Conservation (phyloP, 2,113 vertebrate genomes). For the Ginglymostoma cirratum region DNA sequence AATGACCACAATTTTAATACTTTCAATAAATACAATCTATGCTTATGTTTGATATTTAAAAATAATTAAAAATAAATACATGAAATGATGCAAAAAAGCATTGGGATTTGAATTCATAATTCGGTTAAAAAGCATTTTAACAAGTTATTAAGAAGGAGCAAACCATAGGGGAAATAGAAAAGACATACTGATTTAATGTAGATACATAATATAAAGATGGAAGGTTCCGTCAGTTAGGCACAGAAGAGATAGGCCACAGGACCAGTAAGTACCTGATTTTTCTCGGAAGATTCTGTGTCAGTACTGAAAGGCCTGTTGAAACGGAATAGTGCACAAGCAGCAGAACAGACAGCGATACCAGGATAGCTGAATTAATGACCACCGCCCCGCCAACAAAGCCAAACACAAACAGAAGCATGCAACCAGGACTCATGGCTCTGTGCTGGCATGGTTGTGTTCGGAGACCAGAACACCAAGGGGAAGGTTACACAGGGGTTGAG, state of each 20-base stretch:
- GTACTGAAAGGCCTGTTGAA: slow-evolving; percentile 78
- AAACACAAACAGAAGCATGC: slow-evolving; percentile 99
- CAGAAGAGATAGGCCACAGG: slow-evolving; percentile 46
- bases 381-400: slow-evolving; percentile 97
- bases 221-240: not conserved
- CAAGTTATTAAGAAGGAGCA: not conserved
- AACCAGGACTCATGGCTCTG: slow-evolving; percentile 95
- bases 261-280: slow-evolving; percentile 90
- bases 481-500: slow-evolving; percentile 52
- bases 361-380: slow-evolving; percentile 95
- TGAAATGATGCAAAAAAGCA: not conserved
- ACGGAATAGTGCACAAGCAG: slow-evolving; percentile 97
- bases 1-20: not conserved
- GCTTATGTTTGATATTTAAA: not conserved
- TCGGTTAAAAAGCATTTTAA: slow-evolving; percentile 26
- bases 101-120: not conserved
- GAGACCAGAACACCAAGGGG: slow-evolving; percentile 46
- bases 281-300: slow-evolving; percentile 81
- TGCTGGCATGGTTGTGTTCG: slow-evolving; percentile 72
- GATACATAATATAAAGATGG: not conserved
- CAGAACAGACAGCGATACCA: slow-evolving; percentile 94
- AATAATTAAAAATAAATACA: not conserved
- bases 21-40: not conserved
- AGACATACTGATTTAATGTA: not conserved
- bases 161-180: not conserved